phyloP scores from a whole-genome alignment of 2,888 invertebrate genomes.

The Malacosoma neustria region DNA sequence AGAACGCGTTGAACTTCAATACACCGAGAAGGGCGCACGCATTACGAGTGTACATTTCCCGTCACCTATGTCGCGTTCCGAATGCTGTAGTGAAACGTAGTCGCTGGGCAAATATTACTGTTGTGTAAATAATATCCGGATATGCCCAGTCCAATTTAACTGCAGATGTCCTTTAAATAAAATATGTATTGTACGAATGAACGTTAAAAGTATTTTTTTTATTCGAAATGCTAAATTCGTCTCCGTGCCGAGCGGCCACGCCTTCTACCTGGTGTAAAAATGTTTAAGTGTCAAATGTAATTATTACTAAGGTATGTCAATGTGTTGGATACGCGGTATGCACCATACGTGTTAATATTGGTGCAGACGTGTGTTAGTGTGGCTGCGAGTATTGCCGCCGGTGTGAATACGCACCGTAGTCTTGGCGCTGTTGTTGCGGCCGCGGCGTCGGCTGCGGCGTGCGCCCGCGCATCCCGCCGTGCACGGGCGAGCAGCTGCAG shows the following conservation, averaged over 20 bases:
- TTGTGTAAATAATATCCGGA: background rate
- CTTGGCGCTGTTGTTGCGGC: constrained; percentile 83
- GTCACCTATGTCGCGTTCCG: constrained; percentile 23
- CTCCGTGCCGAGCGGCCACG: background rate
- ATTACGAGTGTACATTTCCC: constrained; percentile 18
- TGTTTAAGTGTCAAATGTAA: background rate
- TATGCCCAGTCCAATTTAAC: too few relatives aligned
- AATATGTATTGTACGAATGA: too few relatives aligned
- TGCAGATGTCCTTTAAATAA: too few relatives aligned
- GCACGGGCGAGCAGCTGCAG: constrained; percentile 81
- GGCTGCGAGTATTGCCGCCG: constrained; percentile 9
- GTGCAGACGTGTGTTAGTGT: constrained; percentile 7
- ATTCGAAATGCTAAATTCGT: too few relatives aligned
- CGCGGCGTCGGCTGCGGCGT: constrained; percentile 66
- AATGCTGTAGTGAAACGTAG: constrained; percentile 1
- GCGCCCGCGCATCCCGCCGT: constrained; percentile 83
- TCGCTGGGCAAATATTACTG: background rate
- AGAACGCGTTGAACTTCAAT: constrained; percentile 2
- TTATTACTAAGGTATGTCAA: too few relatives aligned
- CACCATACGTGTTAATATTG: constrained; percentile 6
- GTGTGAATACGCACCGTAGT: constrained; percentile 86
- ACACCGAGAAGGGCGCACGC: constrained; percentile 5
- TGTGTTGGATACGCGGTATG: constrained; percentile 1
- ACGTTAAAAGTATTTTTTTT: too few relatives aligned
- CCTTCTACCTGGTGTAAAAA: background rate